Evolutionary conservation across 2,797 vertebrate species (phyloP).

Genomic region (Novumbra hubbsi): DNA sequence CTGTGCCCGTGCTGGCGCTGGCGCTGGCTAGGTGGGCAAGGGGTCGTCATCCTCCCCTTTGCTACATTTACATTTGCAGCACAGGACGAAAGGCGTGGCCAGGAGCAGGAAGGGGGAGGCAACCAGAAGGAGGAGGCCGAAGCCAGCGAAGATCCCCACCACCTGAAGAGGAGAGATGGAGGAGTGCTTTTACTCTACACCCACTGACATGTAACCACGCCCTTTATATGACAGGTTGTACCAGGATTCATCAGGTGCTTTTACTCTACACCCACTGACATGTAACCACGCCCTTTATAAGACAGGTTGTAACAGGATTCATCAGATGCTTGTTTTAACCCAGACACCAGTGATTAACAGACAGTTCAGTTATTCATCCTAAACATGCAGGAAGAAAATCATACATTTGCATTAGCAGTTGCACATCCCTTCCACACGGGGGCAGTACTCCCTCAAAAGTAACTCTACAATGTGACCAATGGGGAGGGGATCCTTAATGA

Average conservation of each 20-base stretch:
- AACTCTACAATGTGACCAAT: not conserved
- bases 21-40: slow-evolving; percentile 72
- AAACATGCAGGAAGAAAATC: not conserved
- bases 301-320: not conserved
- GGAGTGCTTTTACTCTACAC: not conserved
- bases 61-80: slow-evolving; percentile 86
- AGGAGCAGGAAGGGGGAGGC: slow-evolving; percentile 84
- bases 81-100: slow-evolving; percentile 84
- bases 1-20: not conserved
- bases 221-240: not conserved
- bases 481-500: not conserved
- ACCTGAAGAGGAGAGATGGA: slow-evolving; percentile 65
- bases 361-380: not conserved
- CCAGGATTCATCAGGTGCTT: not conserved
- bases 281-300: not conserved
- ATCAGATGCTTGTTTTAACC: not conserved
- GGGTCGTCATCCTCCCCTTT: slow-evolving; percentile 81
- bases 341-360: not conserved
- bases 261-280: not conserved
- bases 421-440: slow-evolving; percentile 15
- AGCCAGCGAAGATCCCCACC: slow-evolving; percentile 85
- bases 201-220: not conserved
- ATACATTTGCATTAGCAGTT: not conserved
- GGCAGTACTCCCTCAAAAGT: slow-evolving; percentile 24
- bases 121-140: slow-evolving; percentile 82